These are phyloP conservation scores for Echinops telfairi DNA, from an alignment of 2,113 vertebrate species.

Conservation along the genomic window DNA sequence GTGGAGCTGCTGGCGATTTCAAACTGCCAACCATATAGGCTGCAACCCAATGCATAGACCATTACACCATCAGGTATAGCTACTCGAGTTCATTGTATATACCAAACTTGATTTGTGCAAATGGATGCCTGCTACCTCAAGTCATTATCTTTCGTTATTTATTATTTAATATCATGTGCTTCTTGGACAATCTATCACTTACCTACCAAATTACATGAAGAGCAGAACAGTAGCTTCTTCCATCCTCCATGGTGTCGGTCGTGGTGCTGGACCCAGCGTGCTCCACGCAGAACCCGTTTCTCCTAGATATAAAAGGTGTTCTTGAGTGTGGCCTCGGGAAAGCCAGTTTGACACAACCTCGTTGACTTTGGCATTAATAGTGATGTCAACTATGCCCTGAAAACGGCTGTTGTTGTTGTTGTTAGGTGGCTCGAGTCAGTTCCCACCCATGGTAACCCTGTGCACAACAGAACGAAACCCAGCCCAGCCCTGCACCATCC, in stretches of 20 bases:
- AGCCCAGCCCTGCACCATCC: too few relatives aligned
- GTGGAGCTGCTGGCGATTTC: too few relatives aligned
- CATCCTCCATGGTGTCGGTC: background rate
- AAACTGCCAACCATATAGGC: too few relatives aligned
- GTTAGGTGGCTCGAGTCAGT: too few relatives aligned
- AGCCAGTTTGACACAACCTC: conserved; percentile 14
- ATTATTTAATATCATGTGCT: background rate
- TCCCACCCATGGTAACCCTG: too few relatives aligned
- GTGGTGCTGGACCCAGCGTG: background rate
- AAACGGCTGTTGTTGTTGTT: background rate
- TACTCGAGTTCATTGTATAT: conserved; percentile 1
- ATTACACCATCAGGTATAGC: too few relatives aligned
- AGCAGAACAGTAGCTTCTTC: background rate
- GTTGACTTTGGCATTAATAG: background rate
- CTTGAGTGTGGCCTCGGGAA: background rate
- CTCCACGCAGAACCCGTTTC: background rate
- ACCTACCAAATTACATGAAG: background rate
- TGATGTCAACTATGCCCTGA: background rate
- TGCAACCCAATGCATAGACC: too few relatives aligned
- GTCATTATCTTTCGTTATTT: background rate
- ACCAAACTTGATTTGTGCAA: conserved; percentile 2
- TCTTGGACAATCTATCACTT: background rate
- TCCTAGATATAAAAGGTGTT: background rate
- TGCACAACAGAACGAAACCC: too few relatives aligned
- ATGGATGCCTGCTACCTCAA: background rate